phyloP scores from a whole-genome alignment of 2,888 invertebrate genomes.

The Campoplex capitator region DNA sequence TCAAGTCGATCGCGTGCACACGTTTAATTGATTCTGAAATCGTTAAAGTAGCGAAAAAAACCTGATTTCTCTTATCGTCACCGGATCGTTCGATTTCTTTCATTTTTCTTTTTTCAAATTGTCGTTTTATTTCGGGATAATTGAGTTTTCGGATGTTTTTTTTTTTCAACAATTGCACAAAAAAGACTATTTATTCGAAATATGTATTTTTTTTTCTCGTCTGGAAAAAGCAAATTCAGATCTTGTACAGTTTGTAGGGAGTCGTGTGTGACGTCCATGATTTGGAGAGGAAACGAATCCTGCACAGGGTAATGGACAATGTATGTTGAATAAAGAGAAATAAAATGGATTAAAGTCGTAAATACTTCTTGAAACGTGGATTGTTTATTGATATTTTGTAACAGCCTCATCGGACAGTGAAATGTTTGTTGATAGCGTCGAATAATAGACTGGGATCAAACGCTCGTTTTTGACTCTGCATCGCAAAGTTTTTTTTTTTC shows the following conservation, averaged over 20 bases:
- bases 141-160: not conserved
- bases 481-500: not conserved
- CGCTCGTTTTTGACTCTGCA: not conserved
- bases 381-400: not conserved
- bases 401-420: not conserved
- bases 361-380: too few species aligned
- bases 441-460: constrained; percentile 12
- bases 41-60: constrained; percentile 30
- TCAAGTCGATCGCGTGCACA: constrained; percentile 70
- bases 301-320: constrained; percentile 64
- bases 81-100: not conserved
- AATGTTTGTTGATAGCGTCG: not conserved
- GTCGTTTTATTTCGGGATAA: not conserved
- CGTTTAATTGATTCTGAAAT: constrained; percentile 39
- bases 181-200: not conserved
- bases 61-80: not conserved
- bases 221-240: not conserved
- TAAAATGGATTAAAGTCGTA: not conserved
- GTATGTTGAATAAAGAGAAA: constrained; percentile 43
- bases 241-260: constrained; percentile 31
- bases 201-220: not conserved
- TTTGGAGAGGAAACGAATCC: constrained; percentile 45
- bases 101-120: not conserved
- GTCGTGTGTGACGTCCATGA: constrained; percentile 6
- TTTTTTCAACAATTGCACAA: not conserved